Evolutionary conservation across 2,113 vertebrate species (phyloP).

Genomic region (Pseudopodoces humilis): DNA sequence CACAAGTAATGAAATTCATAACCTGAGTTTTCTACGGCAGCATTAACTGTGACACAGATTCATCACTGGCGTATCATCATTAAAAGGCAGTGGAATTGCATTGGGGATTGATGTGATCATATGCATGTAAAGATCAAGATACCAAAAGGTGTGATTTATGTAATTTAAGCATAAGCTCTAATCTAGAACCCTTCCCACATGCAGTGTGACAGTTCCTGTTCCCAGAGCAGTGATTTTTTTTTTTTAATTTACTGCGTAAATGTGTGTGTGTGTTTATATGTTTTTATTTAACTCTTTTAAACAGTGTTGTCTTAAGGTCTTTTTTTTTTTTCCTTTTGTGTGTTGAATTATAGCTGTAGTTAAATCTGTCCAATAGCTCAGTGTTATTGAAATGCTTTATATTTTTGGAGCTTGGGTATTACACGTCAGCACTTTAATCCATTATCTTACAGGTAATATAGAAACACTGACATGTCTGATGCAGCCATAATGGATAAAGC

Average conservation of each 20-base stretch:
- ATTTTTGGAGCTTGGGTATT: background rate
- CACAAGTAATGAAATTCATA: constrained; percentile 50
- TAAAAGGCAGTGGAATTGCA: constrained; percentile 51
- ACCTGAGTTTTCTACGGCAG: background rate
- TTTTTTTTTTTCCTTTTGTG: rapidly evolving
- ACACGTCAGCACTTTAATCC: background rate
- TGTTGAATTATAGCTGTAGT: background rate
- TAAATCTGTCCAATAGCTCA: background rate
- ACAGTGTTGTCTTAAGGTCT: background rate
- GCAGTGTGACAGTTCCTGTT: background rate
- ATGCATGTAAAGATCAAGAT: constrained; percentile 46
- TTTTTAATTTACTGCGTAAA: constrained; percentile 48
- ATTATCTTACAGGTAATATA: background rate
- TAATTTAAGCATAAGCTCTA: constrained; percentile 40
- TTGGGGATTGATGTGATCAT: constrained; percentile 40
- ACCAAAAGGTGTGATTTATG: constrained; percentile 61
- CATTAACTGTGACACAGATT: constrained; percentile 50
- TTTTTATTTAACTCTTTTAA: constrained; percentile 50
- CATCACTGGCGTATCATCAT: background rate
- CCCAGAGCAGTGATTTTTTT: background rate
- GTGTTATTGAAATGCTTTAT: background rate
- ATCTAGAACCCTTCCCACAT: constrained; percentile 30
- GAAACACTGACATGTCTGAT: background rate
- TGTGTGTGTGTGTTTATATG: background rate
- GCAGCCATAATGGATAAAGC: background rate